A percentile compares a stretch with the other conserved stretches of the same genome.
Conservation (phyloP, 2,888 invertebrate species). For the Coelinius sp. region DNA sequence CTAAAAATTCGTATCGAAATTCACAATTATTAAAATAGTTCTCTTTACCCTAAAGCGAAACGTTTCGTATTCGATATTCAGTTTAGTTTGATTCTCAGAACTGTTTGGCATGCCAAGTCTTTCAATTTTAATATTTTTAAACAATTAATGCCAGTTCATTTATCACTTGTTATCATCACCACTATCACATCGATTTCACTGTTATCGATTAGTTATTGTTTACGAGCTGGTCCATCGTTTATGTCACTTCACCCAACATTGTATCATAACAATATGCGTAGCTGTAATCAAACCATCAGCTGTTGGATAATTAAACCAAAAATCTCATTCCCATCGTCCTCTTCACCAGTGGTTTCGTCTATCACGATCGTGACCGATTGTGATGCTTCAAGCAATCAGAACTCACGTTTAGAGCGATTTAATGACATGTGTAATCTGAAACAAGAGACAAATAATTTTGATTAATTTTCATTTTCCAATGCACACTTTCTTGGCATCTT, state of each 20-base stretch:
- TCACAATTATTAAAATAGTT: slow-evolving; percentile 20
- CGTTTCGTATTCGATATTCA: slow-evolving; percentile 19
- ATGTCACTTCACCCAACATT: slow-evolving; percentile 67
- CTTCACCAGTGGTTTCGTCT: neutral
- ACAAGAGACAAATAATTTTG: neutral
- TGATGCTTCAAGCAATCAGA: too few species aligned
- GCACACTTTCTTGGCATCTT: neutral
- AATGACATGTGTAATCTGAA: neutral
- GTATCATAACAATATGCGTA: slow-evolving; percentile 40
- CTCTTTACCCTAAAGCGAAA: neutral
- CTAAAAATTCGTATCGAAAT: slow-evolving; percentile 5
- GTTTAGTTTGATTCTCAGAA: too few species aligned
- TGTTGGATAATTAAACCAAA: neutral
- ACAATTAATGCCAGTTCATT: slow-evolving; percentile 23
- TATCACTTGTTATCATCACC: neutral
- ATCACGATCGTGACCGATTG: neutral
- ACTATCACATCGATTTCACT: slow-evolving; percentile 33
- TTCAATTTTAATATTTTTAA: too few species aligned
- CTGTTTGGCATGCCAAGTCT: too few species aligned
- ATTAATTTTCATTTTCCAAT: neutral
- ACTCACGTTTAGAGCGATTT: neutral
- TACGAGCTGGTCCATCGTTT: slow-evolving; percentile 46
- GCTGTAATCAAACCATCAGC: neutral
- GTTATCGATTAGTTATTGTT: slow-evolving; percentile 39
- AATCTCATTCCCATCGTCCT: neutral